Conservation (phyloP, 2,113 vertebrate species). For the Brienomyrus longianalis region DNA sequence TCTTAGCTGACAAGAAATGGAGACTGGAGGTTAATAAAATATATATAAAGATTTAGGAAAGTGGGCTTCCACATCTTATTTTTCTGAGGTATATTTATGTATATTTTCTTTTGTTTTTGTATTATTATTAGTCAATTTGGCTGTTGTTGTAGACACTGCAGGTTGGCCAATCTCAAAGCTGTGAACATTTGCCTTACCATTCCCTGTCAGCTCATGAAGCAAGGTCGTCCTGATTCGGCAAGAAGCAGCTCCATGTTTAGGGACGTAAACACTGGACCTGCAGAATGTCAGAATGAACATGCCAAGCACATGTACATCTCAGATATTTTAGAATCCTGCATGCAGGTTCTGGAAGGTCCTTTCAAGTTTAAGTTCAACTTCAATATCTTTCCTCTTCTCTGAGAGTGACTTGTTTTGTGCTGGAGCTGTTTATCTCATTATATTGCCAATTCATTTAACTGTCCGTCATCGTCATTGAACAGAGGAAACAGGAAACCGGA, state of each 20-base stretch:
- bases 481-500: not conserved
- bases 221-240: not conserved
- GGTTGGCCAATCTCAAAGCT: conserved; percentile 36
- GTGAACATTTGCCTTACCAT: conserved; percentile 40
- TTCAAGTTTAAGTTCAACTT: not conserved
- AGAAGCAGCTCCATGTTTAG: not conserved
- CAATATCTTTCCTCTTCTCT: not conserved
- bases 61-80: conserved; percentile 37
- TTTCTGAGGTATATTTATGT: conserved; percentile 47
- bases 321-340: not conserved
- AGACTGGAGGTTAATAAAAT: conserved; percentile 41
- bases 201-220: conserved; percentile 21
- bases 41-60: conserved; percentile 45
- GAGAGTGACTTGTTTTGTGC: not conserved
- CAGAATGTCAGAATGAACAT: not conserved
- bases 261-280: not conserved
- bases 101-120: conserved; percentile 42
- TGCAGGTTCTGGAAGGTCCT: not conserved
- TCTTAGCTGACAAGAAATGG: conserved; percentile 20
- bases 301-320: not conserved
- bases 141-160: conserved; percentile 29
- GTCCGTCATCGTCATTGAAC: not conserved
- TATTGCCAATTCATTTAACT: not conserved
- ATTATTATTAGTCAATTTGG: conserved; percentile 42
- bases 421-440: not conserved